Percentiles rank a stretch among this genome's conserved stretches.
phyloP scores from a whole-genome alignment of 2,797 vertebrate genomes.

The Sebastes kiyomatsui region DNA sequence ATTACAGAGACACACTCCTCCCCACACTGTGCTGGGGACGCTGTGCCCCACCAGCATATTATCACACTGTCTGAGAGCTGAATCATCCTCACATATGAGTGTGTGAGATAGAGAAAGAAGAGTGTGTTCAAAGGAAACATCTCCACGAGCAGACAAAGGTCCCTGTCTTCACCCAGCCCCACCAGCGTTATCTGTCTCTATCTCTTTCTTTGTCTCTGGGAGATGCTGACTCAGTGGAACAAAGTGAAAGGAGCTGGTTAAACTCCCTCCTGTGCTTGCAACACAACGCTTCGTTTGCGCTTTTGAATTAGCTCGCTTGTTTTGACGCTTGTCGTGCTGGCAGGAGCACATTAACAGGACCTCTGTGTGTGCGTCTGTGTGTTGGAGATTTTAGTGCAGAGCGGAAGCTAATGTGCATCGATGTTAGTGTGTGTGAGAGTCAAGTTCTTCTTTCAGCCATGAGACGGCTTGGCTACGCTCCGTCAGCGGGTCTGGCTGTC shows the following conservation, averaged over 20 bases:
- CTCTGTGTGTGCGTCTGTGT: background rate
- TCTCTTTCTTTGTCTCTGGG: constrained; percentile 24
- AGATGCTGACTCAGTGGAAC: constrained; percentile 69
- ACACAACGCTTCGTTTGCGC: constrained; percentile 36
- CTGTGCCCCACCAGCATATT: constrained; percentile 54
- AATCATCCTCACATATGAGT: constrained; percentile 54
- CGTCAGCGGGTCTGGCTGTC: constrained; percentile 46
- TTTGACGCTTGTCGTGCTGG: constrained; percentile 35
- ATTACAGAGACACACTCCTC: constrained; percentile 61
- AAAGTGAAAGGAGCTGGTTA: constrained; percentile 56
- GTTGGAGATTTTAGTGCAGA: background rate
- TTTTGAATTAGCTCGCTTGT: constrained; percentile 22
- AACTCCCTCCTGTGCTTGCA: constrained; percentile 36
- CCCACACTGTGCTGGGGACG: constrained; percentile 51
- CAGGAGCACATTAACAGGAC: constrained; percentile 6
- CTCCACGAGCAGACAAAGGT: constrained; percentile 59
- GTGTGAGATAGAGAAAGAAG: constrained; percentile 15
- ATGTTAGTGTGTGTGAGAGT: constrained; percentile 40
- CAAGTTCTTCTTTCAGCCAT: constrained; percentile 42
- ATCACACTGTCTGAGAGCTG: constrained; percentile 65
- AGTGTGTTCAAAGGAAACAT: constrained; percentile 57
- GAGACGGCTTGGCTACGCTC: constrained; percentile 16
- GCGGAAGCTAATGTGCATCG: constrained; percentile 19
- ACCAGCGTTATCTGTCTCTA: constrained; percentile 42
- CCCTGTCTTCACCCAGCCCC: constrained; percentile 44